Evolutionary conservation across 2,888 invertebrate genomes (phyloP).

Genomic region (Oligia latruncula): DNA sequence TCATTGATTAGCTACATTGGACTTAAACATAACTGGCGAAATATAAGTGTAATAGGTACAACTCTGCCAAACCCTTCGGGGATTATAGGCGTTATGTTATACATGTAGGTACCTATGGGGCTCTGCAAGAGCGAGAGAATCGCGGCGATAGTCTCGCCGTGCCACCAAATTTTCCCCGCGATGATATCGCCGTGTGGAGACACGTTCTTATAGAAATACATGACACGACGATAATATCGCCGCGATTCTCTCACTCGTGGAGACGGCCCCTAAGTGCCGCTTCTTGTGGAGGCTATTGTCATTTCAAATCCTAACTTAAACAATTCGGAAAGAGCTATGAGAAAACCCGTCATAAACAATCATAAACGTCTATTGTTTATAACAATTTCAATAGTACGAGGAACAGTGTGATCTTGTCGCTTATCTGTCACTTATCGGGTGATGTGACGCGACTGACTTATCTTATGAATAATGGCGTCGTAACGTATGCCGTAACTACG

Average conservation of each 20-base stretch:
- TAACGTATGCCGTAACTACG: neutral
- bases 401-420: conserved; percentile 47
- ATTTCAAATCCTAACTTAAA: neutral
- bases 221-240: no score
- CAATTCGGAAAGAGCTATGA: neutral
- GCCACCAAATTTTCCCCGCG: no score
- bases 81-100: neutral
- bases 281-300: neutral
- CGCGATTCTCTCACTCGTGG: no score
- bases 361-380: conserved; percentile 38
- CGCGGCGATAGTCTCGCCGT: no score
- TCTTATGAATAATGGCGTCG: conserved; percentile 43
- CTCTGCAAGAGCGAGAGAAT: no score
- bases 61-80: no score
- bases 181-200: no score
- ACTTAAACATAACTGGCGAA: no score
- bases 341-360: conserved; percentile 2
- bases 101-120: no score
- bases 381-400: conserved; percentile 33
- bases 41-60: neutral
- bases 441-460: conserved; percentile 44
- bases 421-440: conserved; percentile 50
- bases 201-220: no score
- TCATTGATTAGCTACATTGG: no score
- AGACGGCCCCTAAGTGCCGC: neutral